Conservation (phyloP, 2,113 vertebrate species). For the Butorides virescens region DNA sequence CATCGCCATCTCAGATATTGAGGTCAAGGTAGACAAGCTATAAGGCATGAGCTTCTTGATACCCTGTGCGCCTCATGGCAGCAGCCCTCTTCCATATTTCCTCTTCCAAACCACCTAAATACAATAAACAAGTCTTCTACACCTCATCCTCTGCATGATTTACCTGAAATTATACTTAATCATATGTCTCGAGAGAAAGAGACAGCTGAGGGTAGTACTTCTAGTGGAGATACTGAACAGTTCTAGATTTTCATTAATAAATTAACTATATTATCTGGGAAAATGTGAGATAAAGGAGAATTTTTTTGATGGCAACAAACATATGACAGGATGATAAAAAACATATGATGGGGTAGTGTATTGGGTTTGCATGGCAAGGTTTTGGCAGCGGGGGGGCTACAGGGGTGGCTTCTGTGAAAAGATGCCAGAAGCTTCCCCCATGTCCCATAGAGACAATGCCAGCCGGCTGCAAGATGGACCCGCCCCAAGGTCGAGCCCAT, state of each 20-base stretch:
- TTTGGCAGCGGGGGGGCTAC: too few species aligned
- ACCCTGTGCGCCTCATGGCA: not conserved
- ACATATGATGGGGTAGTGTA: not conserved
- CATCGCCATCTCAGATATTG: not conserved
- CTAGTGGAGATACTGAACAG: not conserved
- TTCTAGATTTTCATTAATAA: not conserved
- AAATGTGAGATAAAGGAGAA: not conserved
- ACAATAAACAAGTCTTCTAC: not conserved
- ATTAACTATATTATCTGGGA: not conserved
- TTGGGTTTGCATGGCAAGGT: not conserved
- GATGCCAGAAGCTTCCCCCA: too few species aligned
- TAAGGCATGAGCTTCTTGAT: not conserved
- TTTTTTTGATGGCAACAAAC: not conserved
- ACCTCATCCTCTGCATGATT: not conserved
- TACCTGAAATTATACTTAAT: not conserved
- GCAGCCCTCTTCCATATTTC: not conserved
- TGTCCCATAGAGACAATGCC: too few species aligned
- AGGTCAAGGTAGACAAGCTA: not conserved
- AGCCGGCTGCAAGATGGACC: too few species aligned
- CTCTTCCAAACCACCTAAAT: not conserved
- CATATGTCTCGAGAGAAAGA: not conserved
- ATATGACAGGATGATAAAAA: not conserved
- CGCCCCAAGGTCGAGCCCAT: too few species aligned
- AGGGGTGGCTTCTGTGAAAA: too few species aligned
- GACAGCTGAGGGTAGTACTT: not conserved